phyloP scores from a whole-genome alignment of 1,140 invertebrate genomes.

The Mactra quadrangularis region DNA sequence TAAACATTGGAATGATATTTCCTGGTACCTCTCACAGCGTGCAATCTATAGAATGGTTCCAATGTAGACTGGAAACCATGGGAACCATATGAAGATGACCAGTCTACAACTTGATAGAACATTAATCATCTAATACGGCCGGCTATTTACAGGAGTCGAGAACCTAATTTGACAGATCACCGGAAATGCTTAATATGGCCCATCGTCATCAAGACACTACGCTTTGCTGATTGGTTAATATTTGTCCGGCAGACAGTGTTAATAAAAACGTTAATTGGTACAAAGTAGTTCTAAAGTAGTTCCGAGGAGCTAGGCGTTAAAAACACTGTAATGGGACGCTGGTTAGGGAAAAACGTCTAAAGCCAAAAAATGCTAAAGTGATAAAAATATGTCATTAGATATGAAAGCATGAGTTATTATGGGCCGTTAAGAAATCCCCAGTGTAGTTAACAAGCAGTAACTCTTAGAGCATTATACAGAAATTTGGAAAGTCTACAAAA shows the following conservation, averaged over 20 bases:
- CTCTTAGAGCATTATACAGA: too few species aligned
- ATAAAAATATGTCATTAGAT: neutral
- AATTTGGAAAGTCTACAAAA: too few species aligned
- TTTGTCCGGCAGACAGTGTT: slow-evolving; percentile 11
- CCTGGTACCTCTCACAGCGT: too few species aligned
- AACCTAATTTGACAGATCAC: slow-evolving; percentile 42
- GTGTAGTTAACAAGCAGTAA: too few species aligned
- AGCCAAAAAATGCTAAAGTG: neutral
- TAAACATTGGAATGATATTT: too few species aligned
- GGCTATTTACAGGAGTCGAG: slow-evolving; percentile 24
- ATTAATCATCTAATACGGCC: slow-evolving; percentile 24
- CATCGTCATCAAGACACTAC: slow-evolving; percentile 14
- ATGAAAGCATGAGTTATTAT: neutral
- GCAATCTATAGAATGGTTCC: too few species aligned
- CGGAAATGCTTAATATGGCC: slow-evolving; percentile 17
- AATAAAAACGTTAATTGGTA: slow-evolving; percentile 23
- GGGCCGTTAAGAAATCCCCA: neutral
- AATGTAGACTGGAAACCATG: too few species aligned
- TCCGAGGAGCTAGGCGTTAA: neutral
- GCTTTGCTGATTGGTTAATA: slow-evolving; percentile 18
- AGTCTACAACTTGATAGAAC: slow-evolving; percentile 24
- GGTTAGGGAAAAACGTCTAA: neutral
- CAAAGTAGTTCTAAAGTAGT: slow-evolving; percentile 14
- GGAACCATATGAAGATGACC: slow-evolving; percentile 12
- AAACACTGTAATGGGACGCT: neutral